Evolutionary conservation across 1,140 invertebrate genomes (phyloP).

Genomic region (Homalodisca vitripennis): DNA sequence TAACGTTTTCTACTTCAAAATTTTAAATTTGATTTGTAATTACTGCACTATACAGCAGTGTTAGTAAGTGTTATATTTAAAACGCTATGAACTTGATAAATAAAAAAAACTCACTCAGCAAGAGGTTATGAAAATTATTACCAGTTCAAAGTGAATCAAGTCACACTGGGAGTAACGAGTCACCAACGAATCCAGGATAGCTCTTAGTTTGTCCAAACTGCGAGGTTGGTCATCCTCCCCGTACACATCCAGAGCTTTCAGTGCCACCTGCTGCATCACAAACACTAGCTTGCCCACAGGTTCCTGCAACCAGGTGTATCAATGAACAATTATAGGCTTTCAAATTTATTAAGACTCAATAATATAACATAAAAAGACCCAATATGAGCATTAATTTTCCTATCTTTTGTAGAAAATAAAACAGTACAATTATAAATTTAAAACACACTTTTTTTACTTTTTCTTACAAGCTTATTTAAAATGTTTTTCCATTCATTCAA

Average conservation of each 20-base stretch:
- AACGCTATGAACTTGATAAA: too few species aligned
- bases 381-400: too few species aligned
- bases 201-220: constrained; percentile 32
- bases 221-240: constrained; percentile 31
- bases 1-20: background rate
- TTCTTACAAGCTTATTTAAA: too few species aligned
- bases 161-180: constrained; percentile 35
- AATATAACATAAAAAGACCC: too few species aligned
- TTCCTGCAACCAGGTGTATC: constrained; percentile 38
- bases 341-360: too few species aligned
- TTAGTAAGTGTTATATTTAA: too few species aligned
- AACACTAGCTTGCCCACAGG: constrained; percentile 40
- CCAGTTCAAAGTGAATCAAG: constrained; percentile 37
- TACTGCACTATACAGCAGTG: background rate
- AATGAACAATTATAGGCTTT: too few species aligned
- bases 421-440: too few species aligned
- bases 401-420: too few species aligned
- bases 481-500: too few species aligned
- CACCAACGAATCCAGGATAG: constrained; percentile 37
- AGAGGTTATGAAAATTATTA: constrained; percentile 8
- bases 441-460: too few species aligned
- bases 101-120: too few species aligned
- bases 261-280: constrained; percentile 38
- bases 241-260: constrained; percentile 26
- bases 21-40: background rate